Percentiles rank a stretch among this genome's conserved stretches.
These are phyloP conservation scores for Nycteola revayana DNA, from an alignment of 2,888 invertebrate genomes.

Conservation along the genomic window DNA sequence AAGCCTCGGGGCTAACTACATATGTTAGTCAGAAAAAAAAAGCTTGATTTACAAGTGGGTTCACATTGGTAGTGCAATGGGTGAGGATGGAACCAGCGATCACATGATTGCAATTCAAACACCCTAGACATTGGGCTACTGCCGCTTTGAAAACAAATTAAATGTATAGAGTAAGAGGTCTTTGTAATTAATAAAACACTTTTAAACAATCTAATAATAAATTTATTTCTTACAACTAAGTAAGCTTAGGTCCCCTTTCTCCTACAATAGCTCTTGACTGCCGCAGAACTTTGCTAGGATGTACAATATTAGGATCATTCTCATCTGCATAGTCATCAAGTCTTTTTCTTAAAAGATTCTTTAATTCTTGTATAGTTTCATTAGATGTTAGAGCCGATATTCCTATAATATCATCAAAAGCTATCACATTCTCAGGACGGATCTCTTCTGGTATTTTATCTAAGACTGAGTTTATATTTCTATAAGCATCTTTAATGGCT, in stretches of 20 bases:
- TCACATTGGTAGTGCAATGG: no score
- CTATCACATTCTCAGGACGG: slow-evolving; percentile 84
- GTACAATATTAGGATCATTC: slow-evolving; percentile 66
- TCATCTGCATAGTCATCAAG: slow-evolving; percentile 85
- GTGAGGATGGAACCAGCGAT: no score
- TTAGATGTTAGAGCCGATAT: slow-evolving; percentile 85
- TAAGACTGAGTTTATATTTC: slow-evolving; percentile 70
- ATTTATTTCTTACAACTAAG: slow-evolving; percentile 46
- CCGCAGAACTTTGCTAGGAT: slow-evolving; percentile 68
- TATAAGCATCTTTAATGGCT: slow-evolving; percentile 80
- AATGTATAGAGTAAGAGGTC: no score
- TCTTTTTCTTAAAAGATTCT: slow-evolving; percentile 82
- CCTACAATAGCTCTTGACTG: slow-evolving; percentile 67
- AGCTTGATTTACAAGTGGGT: no score
- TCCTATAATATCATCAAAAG: slow-evolving; percentile 89
- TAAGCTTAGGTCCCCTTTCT: slow-evolving; percentile 81
- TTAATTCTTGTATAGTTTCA: slow-evolving; percentile 82
- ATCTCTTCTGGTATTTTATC: slow-evolving; percentile 84
- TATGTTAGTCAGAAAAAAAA: no score
- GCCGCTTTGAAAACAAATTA: no score
- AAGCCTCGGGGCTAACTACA: no score
- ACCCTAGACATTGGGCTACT: no score
- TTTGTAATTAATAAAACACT: no score
- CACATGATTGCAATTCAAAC: no score
- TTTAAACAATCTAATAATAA: no score